phyloP scores from a whole-genome alignment of 1,140 invertebrate genomes.

The Leptestheria dahalacensis region DNA sequence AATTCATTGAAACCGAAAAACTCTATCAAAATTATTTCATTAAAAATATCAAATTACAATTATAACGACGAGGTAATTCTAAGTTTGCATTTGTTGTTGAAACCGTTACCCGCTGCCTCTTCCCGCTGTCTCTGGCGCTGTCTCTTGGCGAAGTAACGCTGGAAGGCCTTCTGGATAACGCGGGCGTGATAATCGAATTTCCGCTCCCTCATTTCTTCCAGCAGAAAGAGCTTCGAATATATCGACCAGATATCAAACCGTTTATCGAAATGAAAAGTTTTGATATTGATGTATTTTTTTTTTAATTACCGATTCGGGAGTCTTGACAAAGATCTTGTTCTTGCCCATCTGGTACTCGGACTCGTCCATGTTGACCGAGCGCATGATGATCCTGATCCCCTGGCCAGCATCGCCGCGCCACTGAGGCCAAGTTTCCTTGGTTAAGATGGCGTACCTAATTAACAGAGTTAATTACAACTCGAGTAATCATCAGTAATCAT shows the following conservation, averaged over 20 bases:
- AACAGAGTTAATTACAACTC: conserved; percentile 16
- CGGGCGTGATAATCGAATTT: conserved; percentile 53
- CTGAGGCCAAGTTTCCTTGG: conserved; percentile 48
- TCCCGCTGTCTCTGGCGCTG: conserved; percentile 42
- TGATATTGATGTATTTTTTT: background rate
- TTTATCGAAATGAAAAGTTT: background rate
- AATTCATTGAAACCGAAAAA: conserved; percentile 23
- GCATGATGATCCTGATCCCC: conserved; percentile 45
- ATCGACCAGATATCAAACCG: conserved; percentile 12
- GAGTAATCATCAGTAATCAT: too few species aligned
- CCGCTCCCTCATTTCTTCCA: conserved; percentile 54
- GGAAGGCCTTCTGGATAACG: conserved; percentile 55
- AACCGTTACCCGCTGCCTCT: conserved; percentile 39
- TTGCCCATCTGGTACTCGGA: conserved; percentile 55
- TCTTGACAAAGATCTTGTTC: conserved; percentile 61
- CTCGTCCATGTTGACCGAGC: conserved; percentile 40
- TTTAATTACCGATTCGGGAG: conserved; percentile 49
- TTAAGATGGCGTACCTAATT: conserved; percentile 55
- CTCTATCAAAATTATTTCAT: background rate
- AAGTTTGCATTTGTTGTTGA: too few species aligned
- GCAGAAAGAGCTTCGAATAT: conserved; percentile 44
- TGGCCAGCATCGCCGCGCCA: conserved; percentile 42
- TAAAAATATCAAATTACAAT: conserved; percentile 5
- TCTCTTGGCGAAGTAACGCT: conserved; percentile 47
- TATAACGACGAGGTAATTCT: conserved; percentile 7